These are phyloP conservation scores for Drosophila mimetica DNA, from an alignment of 2,888 invertebrate genomes.

Conservation along the genomic window DNA sequence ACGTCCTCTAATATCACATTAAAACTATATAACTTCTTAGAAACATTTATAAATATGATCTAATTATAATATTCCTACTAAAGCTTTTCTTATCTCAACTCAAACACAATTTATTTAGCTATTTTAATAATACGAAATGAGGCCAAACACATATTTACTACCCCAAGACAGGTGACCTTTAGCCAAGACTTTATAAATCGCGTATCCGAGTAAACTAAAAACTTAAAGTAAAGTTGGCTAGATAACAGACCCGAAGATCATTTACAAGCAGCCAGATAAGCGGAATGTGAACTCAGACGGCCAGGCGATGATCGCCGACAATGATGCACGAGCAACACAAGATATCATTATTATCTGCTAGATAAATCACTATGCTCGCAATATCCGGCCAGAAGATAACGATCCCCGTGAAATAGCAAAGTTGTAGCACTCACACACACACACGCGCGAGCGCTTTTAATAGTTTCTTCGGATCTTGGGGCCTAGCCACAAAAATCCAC, in stretches of 20 bases:
- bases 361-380: constrained; percentile 44
- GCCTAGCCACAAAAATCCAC: constrained; percentile 57
- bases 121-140: constrained; percentile 6
- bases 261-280: constrained; percentile 33
- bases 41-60: background rate
- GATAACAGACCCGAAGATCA: constrained; percentile 33
- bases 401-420: constrained; percentile 37
- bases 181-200: constrained; percentile 1
- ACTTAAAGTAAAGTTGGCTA: constrained; percentile 7
- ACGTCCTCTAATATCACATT: background rate
- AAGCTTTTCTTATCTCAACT: background rate
- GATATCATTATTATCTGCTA: constrained; percentile 36
- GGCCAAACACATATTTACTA: background rate
- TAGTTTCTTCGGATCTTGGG: constrained; percentile 32
- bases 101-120: background rate
- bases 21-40: background rate
- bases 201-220: constrained; percentile 9
- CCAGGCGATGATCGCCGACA: constrained; percentile 13
- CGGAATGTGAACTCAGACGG: constrained; percentile 16
- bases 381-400: constrained; percentile 40
- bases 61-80: background rate
- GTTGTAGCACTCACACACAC: constrained; percentile 7
- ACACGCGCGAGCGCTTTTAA: constrained; percentile 22
- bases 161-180: constrained; percentile 15
- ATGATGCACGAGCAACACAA: constrained; percentile 15